Evolutionary conservation across 2,113 vertebrate species (phyloP).

Genomic region (Nothobranchius kuhntae): DNA sequence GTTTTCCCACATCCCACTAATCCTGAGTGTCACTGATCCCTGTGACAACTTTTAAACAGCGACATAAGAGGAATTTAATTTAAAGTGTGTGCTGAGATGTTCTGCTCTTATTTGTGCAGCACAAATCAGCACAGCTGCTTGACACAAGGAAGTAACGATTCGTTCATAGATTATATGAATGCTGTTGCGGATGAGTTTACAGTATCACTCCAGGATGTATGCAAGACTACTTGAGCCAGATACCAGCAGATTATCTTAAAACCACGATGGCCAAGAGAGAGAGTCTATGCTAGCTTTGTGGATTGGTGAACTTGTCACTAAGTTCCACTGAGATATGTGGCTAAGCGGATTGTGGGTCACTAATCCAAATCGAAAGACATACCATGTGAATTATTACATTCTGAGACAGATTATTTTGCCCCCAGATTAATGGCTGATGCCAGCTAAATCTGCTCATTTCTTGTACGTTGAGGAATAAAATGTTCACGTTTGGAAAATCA

Average conservation of each 20-base stretch:
- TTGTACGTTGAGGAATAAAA: constrained; percentile 52
- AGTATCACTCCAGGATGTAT: constrained; percentile 49
- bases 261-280: constrained; percentile 55
- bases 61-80: constrained; percentile 29
- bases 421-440: constrained; percentile 69
- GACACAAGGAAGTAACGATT: neutral
- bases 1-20: constrained; percentile 57
- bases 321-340: constrained; percentile 74
- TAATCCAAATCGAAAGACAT: constrained; percentile 87
- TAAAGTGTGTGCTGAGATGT: neutral
- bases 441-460: constrained; percentile 70
- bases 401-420: constrained; percentile 82
- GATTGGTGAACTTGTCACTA: constrained; percentile 76
- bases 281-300: constrained; percentile 39
- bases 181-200: constrained; percentile 44
- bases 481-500: constrained; percentile 40
- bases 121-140: neutral
- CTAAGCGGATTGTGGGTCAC: constrained; percentile 82
- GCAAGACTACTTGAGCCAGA: constrained; percentile 56
- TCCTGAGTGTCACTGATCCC: constrained; percentile 66
- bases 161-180: neutral
- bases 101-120: constrained; percentile 7
- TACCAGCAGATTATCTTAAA: constrained; percentile 68
- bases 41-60: constrained; percentile 38
- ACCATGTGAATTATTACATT: constrained; percentile 88